These are phyloP conservation scores for Stegastes partitus DNA, from an alignment of 2,113 vertebrate species.

Conservation along the genomic window DNA sequence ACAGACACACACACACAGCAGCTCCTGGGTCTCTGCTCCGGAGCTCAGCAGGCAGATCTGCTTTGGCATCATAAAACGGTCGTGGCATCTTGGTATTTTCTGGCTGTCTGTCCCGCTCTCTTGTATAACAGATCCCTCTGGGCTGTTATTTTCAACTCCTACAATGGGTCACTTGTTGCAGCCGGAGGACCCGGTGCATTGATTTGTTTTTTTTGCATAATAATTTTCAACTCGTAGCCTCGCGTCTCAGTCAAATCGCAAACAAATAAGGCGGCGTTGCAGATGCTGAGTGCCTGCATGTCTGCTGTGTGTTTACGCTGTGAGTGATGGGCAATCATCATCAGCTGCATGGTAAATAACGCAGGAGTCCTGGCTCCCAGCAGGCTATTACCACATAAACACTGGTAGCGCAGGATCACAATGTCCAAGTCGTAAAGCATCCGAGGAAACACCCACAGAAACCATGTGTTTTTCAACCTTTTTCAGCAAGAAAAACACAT, in stretches of 20 bases:
- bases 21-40: slow-evolving; percentile 23
- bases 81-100: slow-evolving; percentile 72
- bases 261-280: not conserved
- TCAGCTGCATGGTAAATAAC: slow-evolving; percentile 1
- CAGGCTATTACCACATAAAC: slow-evolving; percentile 14
- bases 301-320: not conserved
- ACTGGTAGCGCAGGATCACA: slow-evolving; percentile 18
- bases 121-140: slow-evolving; percentile 53
- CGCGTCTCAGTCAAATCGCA: slow-evolving; percentile 18
- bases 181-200: not conserved
- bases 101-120: slow-evolving; percentile 49
- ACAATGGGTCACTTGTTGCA: slow-evolving; percentile 44
- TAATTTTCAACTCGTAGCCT: slow-evolving; percentile 8
- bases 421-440: slow-evolving; percentile 19
- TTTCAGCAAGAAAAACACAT: not conserved
- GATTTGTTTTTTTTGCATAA: slow-evolving; percentile 7
- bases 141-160: slow-evolving; percentile 27
- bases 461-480: not conserved
- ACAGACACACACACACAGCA: slow-evolving; percentile 7
- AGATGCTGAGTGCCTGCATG: not conserved
- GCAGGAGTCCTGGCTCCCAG: slow-evolving; percentile 13
- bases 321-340: not conserved
- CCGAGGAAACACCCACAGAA: slow-evolving; percentile 7
- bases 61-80: slow-evolving; percentile 52
- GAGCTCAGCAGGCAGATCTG: slow-evolving; percentile 27